Conservation (phyloP, 1,140 invertebrate species). For the Amphibalanus amphitrite region DNA sequence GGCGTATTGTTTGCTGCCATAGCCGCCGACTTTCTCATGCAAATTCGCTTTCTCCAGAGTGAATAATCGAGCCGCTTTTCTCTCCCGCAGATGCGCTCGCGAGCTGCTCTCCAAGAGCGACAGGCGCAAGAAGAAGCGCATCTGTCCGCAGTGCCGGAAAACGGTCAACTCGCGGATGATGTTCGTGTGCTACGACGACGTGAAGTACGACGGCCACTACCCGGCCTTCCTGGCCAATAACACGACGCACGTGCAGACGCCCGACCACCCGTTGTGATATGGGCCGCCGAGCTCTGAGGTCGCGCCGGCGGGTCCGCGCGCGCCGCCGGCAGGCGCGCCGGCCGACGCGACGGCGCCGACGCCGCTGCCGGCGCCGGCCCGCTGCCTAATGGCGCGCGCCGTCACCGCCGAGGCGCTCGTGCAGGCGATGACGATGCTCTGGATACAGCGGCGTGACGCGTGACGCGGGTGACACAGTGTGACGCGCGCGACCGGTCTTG, state of each 20-base stretch:
- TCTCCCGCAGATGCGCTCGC: slow-evolving; percentile 40
- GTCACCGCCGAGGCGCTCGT: background rate
- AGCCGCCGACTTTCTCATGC: too few species aligned
- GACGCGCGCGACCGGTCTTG: too few species aligned
- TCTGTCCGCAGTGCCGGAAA: slow-evolving; percentile 44
- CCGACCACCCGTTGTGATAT: background rate
- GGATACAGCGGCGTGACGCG: too few species aligned
- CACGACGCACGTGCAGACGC: background rate
- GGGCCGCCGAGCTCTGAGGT: background rate
- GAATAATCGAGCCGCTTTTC: background rate
- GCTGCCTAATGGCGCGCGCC: background rate
- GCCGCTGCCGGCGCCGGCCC: too few species aligned
- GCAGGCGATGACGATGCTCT: background rate
- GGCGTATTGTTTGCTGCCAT: too few species aligned
- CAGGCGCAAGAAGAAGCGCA: slow-evolving; percentile 34
- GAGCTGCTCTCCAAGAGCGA: slow-evolving; percentile 44
- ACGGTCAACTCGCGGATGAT: slow-evolving; percentile 38
- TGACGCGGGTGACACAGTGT: background rate
- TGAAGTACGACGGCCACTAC: slow-evolving; percentile 14
- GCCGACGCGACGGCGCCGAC: too few species aligned
- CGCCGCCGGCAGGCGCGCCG: background rate
- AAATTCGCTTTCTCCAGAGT: too few species aligned
- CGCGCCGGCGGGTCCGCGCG: too few species aligned
- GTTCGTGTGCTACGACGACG: slow-evolving; percentile 24
- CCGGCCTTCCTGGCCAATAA: slow-evolving; percentile 5